Conservation (phyloP, 1,140 invertebrate species). For the Lepidurus couesii region DNA sequence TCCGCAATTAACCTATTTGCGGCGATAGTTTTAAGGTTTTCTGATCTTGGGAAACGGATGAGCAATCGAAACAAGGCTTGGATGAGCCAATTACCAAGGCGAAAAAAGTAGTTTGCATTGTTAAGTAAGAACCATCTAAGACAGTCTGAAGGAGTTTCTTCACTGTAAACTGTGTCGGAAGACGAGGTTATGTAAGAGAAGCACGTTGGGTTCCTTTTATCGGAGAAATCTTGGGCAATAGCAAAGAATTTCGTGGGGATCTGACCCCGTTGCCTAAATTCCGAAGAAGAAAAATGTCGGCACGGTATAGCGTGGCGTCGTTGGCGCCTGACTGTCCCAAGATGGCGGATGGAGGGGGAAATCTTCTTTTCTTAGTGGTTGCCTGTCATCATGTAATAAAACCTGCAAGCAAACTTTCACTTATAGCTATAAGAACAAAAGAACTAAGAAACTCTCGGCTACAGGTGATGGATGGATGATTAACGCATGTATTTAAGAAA, state of each 20-base stretch:
- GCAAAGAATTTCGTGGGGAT: background rate
- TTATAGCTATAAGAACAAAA: background rate
- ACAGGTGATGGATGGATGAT: background rate
- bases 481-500: background rate
- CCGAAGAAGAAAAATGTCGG: background rate
- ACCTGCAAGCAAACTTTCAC: background rate
- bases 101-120: no score
- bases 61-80: no score
- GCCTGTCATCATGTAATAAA: background rate
- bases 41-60: no score
- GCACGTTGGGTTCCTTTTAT: background rate
- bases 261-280: constrained; percentile 9
- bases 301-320: background rate
- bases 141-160: no score
- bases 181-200: no score
- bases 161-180: no score
- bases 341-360: background rate
- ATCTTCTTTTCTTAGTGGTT: background rate
- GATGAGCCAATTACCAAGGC: no score
- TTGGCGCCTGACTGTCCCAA: background rate
- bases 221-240: constrained; percentile 4
- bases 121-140: no score
- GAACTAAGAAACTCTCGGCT: background rate
- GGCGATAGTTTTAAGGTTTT: no score
- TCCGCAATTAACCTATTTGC: no score